These are phyloP conservation scores for Axis porcinus DNA, from an alignment of 2,113 vertebrate species.

Conservation along the genomic window DNA sequence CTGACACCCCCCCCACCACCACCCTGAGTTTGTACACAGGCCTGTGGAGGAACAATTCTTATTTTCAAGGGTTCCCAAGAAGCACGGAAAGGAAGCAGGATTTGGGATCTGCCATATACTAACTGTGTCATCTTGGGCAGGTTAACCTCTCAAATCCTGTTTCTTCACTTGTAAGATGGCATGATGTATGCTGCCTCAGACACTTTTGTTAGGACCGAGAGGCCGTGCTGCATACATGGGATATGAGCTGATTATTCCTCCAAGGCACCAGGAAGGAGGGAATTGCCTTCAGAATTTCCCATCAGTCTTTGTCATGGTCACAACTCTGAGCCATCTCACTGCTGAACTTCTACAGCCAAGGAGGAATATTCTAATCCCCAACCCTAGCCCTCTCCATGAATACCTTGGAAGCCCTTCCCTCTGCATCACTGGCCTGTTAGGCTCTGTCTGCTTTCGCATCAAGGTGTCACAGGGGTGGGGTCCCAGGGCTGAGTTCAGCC, in stretches of 20 bases:
- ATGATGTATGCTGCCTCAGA: neutral
- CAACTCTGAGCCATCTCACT: neutral
- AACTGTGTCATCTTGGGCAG: neutral
- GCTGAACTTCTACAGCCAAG: neutral
- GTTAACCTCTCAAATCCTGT: neutral
- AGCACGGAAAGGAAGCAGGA: neutral
- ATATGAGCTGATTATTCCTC: neutral
- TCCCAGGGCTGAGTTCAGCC: neutral
- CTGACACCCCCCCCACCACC: neutral
- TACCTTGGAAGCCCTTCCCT: neutral
- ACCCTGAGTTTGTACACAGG: rapidly evolving
- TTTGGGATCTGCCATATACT: neutral
- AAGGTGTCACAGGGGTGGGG: rapidly evolving
- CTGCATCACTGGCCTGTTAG: neutral
- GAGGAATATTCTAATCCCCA: neutral
- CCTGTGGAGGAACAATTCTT: neutral
- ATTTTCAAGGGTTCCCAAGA: neutral
- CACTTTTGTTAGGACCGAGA: rapidly evolving
- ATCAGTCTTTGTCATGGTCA: neutral
- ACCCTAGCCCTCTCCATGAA: neutral
- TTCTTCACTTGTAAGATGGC: neutral
- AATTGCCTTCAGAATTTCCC: neutral
- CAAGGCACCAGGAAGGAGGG: neutral
- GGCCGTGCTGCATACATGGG: rapidly evolving
- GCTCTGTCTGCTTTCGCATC: neutral